Evolutionary conservation across 2,888 invertebrate genomes (phyloP), one percentile per base, ranked within the genome.

Genomic region (Teleogryllus oceanicus): DNA sequence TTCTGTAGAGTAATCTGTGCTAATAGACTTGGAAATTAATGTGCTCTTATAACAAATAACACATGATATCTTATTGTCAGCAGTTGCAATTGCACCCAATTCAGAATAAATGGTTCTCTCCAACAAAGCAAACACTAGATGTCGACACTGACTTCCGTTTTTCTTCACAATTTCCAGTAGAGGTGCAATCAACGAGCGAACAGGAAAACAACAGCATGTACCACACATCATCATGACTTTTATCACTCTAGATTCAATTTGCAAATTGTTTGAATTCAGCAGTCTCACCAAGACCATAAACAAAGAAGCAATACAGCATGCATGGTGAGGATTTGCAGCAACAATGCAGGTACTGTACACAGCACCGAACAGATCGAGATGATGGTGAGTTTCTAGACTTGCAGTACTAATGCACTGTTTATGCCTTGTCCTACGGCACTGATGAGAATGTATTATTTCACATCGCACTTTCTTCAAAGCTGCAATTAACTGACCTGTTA

Each of bases 121-220:
- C 18, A 92, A 84, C 0, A 92, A 86, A 21, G 88, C 88, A 11
- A 91, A 88, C 16, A 89, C 89, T 0, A 88, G 83, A 5, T 87
- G 83, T 49, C 90, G 88, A 11, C 86, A 86, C 49, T 85, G 84
- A 81, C 88, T 88, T 50, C 77, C 77, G 10, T 21, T 18, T 16
- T 77, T 21, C n/a, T 49, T 21, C 2, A 77, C 18, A n/a, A 49
- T 77, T 77, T 77, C 77, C 13, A 77, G 13, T 16, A 77, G 50
- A 16, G 49, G 12, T 13, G 49, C 77, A n/a, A 77, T n/a, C 49
- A 49, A 77, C 3, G 75, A 75, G 20, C 62, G 37, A 20, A 75
- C 75, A 75, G 91, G 89, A 84, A 91, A 90, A 84, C 92, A 92
- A 84, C 92, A 92, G 84, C 92, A 92, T 0, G 89, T 90, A 1